phyloP scores from a whole-genome alignment of 2,797 vertebrate species.

The Coregonus suidteri region DNA sequence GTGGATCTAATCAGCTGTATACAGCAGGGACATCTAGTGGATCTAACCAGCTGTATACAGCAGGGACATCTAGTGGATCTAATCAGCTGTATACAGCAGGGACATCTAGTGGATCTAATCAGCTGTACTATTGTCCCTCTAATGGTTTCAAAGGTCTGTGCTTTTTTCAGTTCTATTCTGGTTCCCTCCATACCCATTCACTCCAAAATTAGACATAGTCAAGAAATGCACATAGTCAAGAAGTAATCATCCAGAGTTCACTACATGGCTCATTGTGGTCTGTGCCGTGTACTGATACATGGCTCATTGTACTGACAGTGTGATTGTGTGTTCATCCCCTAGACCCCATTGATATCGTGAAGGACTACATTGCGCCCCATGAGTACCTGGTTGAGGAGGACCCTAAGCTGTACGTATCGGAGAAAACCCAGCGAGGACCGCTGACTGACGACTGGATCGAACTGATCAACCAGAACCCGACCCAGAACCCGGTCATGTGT shows the following conservation, averaged over 20 bases:
- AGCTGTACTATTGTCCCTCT: neutral
- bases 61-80: neutral
- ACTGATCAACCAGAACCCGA: constrained; percentile 82
- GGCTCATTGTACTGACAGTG: constrained; percentile 26
- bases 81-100: neutral
- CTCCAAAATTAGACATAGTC: too few relatives aligned
- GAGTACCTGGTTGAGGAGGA: constrained; percentile 96
- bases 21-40: too few relatives aligned
- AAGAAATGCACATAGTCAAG: too few relatives aligned
- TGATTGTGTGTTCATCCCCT: constrained; percentile 37
- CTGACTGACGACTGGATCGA: constrained; percentile 93
- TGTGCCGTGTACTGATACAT: neutral
- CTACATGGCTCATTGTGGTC: neutral
- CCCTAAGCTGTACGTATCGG: constrained; percentile 88
- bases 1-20: neutral
- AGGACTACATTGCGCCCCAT: constrained; percentile 89
- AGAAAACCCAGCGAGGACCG: constrained; percentile 90
- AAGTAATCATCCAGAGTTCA: neutral
- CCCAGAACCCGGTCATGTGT: constrained; percentile 90
- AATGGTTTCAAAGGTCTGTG: neutral
- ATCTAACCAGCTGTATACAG: neutral
- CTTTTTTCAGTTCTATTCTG: neutral
- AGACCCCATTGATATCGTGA: constrained; percentile 98
- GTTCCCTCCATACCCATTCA: too few relatives aligned
- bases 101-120: neutral